These are phyloP conservation scores for Xylocopa sonorina DNA, from an alignment of 1,140 invertebrate species.

Conservation along the genomic window DNA sequence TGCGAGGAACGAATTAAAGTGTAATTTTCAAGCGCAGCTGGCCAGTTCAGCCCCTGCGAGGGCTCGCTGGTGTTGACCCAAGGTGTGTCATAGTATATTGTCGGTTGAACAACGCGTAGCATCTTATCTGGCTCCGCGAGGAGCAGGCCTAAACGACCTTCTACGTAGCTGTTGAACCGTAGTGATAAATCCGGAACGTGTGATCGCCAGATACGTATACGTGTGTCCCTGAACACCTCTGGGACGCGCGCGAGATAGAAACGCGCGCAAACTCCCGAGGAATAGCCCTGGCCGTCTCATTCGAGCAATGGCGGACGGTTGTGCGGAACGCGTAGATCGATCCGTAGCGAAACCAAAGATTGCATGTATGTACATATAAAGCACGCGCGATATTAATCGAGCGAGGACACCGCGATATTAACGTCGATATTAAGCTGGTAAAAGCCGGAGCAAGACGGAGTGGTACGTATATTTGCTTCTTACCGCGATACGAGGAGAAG, in stretches of 20 bases:
- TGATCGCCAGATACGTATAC: background rate
- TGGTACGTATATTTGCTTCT: background rate
- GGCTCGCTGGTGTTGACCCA: background rate
- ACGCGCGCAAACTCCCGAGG: background rate
- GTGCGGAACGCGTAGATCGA: constrained; percentile 6
- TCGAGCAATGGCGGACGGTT: background rate
- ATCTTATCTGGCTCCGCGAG: constrained; percentile 9
- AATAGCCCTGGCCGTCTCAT: background rate
- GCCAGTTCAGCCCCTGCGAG: background rate
- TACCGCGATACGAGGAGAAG: constrained; percentile 1
- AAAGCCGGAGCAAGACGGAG: background rate
- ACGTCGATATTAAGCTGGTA: constrained; percentile 10
- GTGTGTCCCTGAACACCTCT: background rate
- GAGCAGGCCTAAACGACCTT: constrained; percentile 57
- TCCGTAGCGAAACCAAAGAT: constrained; percentile 48
- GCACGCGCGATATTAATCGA: constrained; percentile 1
- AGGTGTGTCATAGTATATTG: constrained; percentile 19
- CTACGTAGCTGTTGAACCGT: constrained; percentile 18
- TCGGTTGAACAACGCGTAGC: constrained; percentile 9
- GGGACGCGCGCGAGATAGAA: background rate
- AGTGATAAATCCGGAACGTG: background rate
- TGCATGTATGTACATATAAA: constrained; percentile 32
- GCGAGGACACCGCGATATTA: constrained; percentile 9
- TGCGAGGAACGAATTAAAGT: background rate
- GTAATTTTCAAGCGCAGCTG: background rate